These are phyloP conservation scores for Poeciliopsis turneri DNA, from an alignment of 2,797 vertebrate species.

Conservation along the genomic window DNA sequence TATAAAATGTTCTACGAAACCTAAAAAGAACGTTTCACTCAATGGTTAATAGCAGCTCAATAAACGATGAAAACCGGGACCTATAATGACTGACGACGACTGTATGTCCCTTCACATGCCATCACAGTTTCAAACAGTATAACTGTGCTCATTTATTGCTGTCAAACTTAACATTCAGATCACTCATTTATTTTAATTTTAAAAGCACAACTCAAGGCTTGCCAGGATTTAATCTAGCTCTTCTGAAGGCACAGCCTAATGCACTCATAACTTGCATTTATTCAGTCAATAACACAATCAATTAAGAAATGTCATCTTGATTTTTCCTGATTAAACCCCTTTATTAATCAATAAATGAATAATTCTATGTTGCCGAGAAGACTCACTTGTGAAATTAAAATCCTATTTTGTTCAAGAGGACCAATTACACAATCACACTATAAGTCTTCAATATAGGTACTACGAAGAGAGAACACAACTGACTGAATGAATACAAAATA, in stretches of 20 bases:
- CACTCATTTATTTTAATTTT: slow-evolving; percentile 36
- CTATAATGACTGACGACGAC: slow-evolving; percentile 7
- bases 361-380: slow-evolving; percentile 10
- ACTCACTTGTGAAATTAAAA: slow-evolving; percentile 16
- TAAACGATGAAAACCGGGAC: slow-evolving; percentile 21
- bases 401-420: neutral
- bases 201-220: slow-evolving; percentile 11
- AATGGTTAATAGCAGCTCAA: slow-evolving; percentile 19
- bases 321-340: slow-evolving; percentile 31
- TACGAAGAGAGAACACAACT: neutral
- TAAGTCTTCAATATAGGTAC: slow-evolving; percentile 1
- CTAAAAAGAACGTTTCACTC: neutral
- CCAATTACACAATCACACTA: neutral
- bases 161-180: slow-evolving; percentile 33
- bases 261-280: slow-evolving; percentile 41
- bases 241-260: slow-evolving; percentile 35
- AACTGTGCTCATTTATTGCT: slow-evolving; percentile 20
- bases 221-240: slow-evolving; percentile 33
- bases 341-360: slow-evolving; percentile 26
- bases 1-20: neutral
- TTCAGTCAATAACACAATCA: slow-evolving; percentile 34
- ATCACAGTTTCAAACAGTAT: slow-evolving; percentile 11
- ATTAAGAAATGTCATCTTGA: slow-evolving; percentile 43
- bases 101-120: slow-evolving; percentile 9
- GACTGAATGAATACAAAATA: neutral